Evolutionary conservation across 2,113 vertebrate species (phyloP).

Genomic region (Oncorhynchus kisutch): DNA sequence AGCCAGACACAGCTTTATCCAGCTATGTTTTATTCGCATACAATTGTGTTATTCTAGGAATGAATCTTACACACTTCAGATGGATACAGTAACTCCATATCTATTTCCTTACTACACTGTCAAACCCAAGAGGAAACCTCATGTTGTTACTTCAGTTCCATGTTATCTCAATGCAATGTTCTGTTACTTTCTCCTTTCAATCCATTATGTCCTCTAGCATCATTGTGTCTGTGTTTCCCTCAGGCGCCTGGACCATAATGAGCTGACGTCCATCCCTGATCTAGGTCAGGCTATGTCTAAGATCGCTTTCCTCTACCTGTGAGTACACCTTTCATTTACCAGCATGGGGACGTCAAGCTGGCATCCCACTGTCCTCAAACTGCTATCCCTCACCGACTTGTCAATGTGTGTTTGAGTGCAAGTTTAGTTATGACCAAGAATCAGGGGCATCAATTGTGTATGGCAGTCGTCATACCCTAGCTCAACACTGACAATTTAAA

Average conservation of each 20-base stretch:
- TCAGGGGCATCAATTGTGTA: background rate
- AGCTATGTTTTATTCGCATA: constrained; percentile 41
- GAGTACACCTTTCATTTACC: constrained; percentile 68
- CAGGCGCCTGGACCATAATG: constrained; percentile 89
- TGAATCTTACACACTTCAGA: too few relatives aligned
- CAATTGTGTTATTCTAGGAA: constrained; percentile 6
- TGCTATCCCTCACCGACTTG: constrained; percentile 38
- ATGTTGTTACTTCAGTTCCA: too few relatives aligned
- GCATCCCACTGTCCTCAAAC: background rate
- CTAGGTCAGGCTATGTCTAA: constrained; percentile 77
- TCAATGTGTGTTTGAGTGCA: background rate
- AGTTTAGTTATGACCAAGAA: background rate
- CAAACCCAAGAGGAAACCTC: too few relatives aligned
- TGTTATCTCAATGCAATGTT: background rate
- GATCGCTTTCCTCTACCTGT: constrained; percentile 84
- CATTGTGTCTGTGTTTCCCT: constrained; percentile 51
- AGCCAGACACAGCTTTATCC: constrained; percentile 35
- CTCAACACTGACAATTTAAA: too few relatives aligned
- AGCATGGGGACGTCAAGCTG: background rate
- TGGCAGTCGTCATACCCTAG: too few relatives aligned
- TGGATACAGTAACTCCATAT: too few relatives aligned
- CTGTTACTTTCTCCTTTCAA: background rate
- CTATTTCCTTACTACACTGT: too few relatives aligned
- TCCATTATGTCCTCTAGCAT: background rate
- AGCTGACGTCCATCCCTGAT: constrained; percentile 84